phyloP scores from a whole-genome alignment of 2,888 invertebrate species.

The Cataglyphis cursor region DNA sequence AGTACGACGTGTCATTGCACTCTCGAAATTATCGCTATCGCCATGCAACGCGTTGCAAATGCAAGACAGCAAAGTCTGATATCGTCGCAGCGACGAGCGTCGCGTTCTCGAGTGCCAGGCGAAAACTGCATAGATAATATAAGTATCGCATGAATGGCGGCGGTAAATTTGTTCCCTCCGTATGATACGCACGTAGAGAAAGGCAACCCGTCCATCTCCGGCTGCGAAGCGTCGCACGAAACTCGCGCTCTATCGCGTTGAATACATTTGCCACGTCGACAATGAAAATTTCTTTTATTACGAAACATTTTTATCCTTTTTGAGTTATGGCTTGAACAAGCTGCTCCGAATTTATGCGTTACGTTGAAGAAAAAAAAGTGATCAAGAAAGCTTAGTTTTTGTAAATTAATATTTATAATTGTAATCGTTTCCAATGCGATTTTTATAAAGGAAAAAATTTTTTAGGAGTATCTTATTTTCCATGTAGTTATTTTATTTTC shows the following conservation, averaged over 20 bases:
- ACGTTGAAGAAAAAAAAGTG: background rate
- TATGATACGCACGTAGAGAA: constrained; percentile 14
- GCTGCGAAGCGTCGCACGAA: constrained; percentile 29
- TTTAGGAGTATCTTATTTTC: background rate
- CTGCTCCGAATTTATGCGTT: background rate
- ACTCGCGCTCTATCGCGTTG: constrained; percentile 36
- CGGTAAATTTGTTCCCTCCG: constrained; percentile 31
- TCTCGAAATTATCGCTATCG: constrained; percentile 40
- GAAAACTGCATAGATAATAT: constrained; percentile 47
- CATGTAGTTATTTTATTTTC: background rate
- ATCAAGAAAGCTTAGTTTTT: background rate
- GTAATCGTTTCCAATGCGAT: background rate
- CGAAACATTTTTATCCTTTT: constrained; percentile 6
- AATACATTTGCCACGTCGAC: constrained; percentile 15
- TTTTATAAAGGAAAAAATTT: background rate
- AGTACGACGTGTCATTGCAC: constrained; percentile 29
- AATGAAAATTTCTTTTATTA: constrained; percentile 17
- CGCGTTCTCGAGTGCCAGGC: constrained; percentile 5
- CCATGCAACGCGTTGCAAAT: constrained; percentile 12
- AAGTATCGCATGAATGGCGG: constrained; percentile 26
- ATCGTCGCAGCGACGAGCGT: constrained; percentile 13
- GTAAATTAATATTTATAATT: background rate
- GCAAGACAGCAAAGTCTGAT: constrained; percentile 8
- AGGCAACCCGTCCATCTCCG: constrained; percentile 17
- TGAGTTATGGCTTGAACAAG: constrained; percentile 8